Conservation (phyloP, 2,888 invertebrate species). For the Galerucella calmariensis region DNA sequence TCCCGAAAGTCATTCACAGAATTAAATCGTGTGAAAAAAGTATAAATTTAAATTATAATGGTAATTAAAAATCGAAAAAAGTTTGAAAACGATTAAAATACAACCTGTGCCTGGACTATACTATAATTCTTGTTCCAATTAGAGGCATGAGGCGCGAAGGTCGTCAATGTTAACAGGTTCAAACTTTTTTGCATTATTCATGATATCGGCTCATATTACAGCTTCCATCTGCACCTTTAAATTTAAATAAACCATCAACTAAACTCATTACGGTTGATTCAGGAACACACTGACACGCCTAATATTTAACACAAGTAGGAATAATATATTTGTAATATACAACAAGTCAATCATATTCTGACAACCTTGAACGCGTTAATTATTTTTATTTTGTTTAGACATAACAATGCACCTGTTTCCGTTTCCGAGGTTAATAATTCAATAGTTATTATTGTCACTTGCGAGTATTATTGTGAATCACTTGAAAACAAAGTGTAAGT, state of each 20-base stretch:
- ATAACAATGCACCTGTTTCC: slow-evolving; percentile 2
- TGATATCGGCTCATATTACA: not conserved
- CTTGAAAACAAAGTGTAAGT: too few species aligned
- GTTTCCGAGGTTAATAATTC: not conserved
- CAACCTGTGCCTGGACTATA: not conserved
- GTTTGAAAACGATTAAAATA: not conserved
- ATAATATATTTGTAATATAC: not conserved
- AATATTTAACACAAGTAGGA: not conserved
- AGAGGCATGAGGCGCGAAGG: not conserved
- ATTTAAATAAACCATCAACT: not conserved
- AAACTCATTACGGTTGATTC: not conserved
- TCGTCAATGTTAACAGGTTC: slow-evolving; percentile 8
- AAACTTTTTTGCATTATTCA: not conserved
- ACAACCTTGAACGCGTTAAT: not conserved
- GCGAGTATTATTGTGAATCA: not conserved
- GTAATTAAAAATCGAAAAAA: too few species aligned
- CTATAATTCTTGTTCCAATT: not conserved
- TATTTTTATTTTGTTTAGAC: not conserved
- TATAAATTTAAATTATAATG: too few species aligned
- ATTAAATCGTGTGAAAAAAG: too few species aligned
- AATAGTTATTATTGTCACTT: not conserved
- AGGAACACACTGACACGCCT: slow-evolving; percentile 2
- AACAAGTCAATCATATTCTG: not conserved
- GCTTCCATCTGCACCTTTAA: not conserved
- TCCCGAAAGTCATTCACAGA: too few species aligned